Conservation (phyloP, 2,888 invertebrate genomes). For the Drosophila mimetica region DNA sequence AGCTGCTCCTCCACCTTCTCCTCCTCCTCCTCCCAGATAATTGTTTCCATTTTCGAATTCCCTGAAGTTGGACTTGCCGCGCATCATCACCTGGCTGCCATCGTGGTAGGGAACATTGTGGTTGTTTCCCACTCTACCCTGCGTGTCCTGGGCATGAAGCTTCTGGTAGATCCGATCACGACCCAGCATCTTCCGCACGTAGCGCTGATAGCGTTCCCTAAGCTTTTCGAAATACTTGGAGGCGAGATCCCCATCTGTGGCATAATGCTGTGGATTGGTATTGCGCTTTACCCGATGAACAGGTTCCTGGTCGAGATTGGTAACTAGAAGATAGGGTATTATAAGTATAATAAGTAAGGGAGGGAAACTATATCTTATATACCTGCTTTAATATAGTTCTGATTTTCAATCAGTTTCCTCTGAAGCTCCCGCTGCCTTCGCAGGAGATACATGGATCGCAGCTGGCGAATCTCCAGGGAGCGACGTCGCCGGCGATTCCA, state of each 20-base stretch:
- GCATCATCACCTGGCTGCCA: slow-evolving; percentile 66
- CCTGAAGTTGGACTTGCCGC: slow-evolving; percentile 67
- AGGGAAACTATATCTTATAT: no score
- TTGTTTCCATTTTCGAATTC: slow-evolving; percentile 57
- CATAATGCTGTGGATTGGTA: slow-evolving; percentile 54
- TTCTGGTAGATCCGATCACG: slow-evolving; percentile 57
- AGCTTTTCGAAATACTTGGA: slow-evolving; percentile 82
- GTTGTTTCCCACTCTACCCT: slow-evolving; percentile 25
- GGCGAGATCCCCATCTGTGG: slow-evolving; percentile 76
- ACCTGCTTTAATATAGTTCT: slow-evolving; percentile 21
- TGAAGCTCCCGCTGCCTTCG: slow-evolving; percentile 74
- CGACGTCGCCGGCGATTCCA: slow-evolving; percentile 89
- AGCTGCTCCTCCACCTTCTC: slow-evolving; percentile 3
- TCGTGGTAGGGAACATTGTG: slow-evolving; percentile 58
- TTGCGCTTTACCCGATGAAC: slow-evolving; percentile 51
- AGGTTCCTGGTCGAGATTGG: background rate
- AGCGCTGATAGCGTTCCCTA: slow-evolving; percentile 81
- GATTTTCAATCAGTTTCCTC: slow-evolving; percentile 57
- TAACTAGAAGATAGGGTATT: background rate
- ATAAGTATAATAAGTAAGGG: background rate
- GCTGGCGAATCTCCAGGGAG: slow-evolving; percentile 78
- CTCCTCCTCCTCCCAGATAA: slow-evolving; percentile 6
- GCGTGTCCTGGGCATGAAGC: slow-evolving; percentile 57
- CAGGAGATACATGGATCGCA: slow-evolving; percentile 79
- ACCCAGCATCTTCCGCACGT: slow-evolving; percentile 81